phyloP scores from a whole-genome alignment of 2,113 vertebrate species.

The Lamprotornis superbus region DNA sequence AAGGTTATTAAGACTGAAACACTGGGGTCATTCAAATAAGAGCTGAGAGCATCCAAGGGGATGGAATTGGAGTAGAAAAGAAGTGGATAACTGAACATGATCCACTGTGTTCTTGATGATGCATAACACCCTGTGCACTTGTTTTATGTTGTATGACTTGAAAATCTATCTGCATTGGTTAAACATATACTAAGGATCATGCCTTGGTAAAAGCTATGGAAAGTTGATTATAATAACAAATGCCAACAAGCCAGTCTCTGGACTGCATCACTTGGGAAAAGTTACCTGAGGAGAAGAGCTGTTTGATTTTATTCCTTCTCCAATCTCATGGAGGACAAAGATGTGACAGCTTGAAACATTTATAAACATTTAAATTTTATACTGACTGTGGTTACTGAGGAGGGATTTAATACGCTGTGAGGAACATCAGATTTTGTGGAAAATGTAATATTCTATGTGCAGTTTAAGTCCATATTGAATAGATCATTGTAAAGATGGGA shows the following conservation, averaged over 20 bases:
- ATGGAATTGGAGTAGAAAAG: conserved; percentile 62
- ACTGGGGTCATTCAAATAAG: conserved; percentile 66
- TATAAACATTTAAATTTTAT: conserved; percentile 5
- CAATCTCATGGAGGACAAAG: not conserved
- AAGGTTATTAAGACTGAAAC: conserved; percentile 72
- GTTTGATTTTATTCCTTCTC: conserved; percentile 13
- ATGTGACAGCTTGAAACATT: conserved; percentile 36
- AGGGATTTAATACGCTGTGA: not conserved
- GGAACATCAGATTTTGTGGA: not conserved
- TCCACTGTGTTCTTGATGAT: conserved; percentile 47
- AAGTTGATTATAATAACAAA: conserved; percentile 51
- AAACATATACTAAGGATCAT: conserved; percentile 20
- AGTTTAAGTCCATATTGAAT: not conserved
- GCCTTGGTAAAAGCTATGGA: conserved; percentile 40
- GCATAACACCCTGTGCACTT: conserved; percentile 39
- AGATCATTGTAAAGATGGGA: not conserved
- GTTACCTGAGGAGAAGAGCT: conserved; percentile 35
- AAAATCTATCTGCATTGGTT: conserved; percentile 45
- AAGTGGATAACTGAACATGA: conserved; percentile 61
- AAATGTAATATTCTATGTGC: not conserved
- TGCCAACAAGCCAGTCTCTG: conserved; percentile 11
- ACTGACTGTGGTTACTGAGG: not conserved
- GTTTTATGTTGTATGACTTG: conserved; percentile 44
- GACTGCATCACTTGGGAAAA: conserved; percentile 21
- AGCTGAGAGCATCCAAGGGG: conserved; percentile 57